Base-by-base conservation (phyloP, 2,888 invertebrate species). In the Pachydiplax longipennis region DNA sequence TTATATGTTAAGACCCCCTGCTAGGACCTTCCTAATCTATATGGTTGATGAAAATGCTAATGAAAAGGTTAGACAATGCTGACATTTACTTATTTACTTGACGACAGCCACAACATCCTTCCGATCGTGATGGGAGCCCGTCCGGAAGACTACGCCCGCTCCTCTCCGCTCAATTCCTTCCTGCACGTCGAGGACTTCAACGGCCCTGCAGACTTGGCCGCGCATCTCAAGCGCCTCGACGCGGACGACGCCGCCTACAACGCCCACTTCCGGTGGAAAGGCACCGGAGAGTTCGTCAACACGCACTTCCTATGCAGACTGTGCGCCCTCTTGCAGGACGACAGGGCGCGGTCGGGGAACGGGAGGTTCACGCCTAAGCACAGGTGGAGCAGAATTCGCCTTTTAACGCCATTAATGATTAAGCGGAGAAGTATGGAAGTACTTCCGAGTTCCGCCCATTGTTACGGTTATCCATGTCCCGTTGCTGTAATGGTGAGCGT, bases 91-190 rank as follows among this genome's bases (percentile, higher is more conserved):
- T 31, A 25, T 73, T 13, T 13, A 73, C 65, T 65, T 73, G 90
- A n/a, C 91, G 91, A 58, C 93, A 97, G 96, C 91, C 96, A 97
- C 92, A 97, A 98, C 94, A 97, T 98, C 81, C 94, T 99, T 92
- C 99, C 99, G 0, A 98, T 99, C 92, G 99, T 98, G 91, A 99
- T 99, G 99, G 99, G 99, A 0, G 99, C 98, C 0, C 96, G 97
- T 82, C 98, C 98, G 0, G 97, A 97, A 91, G 99, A 99, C 93
- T 99, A 99, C 94, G 97, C 96, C 91, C 96, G 97, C 82, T 96
- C 96, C 92, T 97, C 99, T 3, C 99, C 99, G 0, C 96, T 97
- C 93, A 96, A 97, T 92, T 98, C 98, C 5, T 99, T 97, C 94
- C 97, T 99, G 91, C 99, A 99, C 94, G 98, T 99, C 37, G 99